Percentiles rank a stretch among this genome's conserved stretches.
phyloP scores from a whole-genome alignment of 53 echinoderm and acorn worm species.

The Crossaster papposus region DNA sequence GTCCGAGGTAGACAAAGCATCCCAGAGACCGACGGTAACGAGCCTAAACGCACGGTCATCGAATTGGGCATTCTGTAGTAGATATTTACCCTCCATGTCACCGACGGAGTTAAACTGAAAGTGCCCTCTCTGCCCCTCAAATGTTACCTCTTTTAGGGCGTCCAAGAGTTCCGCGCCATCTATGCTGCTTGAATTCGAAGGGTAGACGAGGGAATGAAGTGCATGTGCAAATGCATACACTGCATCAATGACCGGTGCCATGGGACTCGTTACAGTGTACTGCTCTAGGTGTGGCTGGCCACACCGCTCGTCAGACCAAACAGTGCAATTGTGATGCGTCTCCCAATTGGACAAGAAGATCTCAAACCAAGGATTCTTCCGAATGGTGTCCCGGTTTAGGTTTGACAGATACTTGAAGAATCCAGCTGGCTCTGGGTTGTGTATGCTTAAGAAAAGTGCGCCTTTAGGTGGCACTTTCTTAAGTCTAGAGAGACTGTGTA shows the following conservation, averaged over 20 bases:
- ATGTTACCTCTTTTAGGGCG: slow-evolving; percentile 38
- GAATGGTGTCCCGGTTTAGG: not conserved
- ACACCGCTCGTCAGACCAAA: slow-evolving; percentile 14
- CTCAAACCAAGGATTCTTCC: not conserved
- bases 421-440: slow-evolving; percentile 18
- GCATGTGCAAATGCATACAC: slow-evolving; percentile 60
- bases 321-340: not conserved
- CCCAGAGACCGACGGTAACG: not conserved
- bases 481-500: not conserved
- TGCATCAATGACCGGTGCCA: slow-evolving; percentile 50
- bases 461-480: not conserved
- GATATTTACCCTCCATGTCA: slow-evolving; percentile 58
- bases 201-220: slow-evolving; percentile 15
- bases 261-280: not conserved
- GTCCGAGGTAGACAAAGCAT: slow-evolving; percentile 13
- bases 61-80: slow-evolving; percentile 8
- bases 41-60: not conserved
- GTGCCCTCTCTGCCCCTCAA: slow-evolving; percentile 43
- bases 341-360: slow-evolving; percentile 4
- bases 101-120: slow-evolving; percentile 45
- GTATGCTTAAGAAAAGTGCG: not conserved
- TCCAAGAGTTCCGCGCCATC: slow-evolving; percentile 39
- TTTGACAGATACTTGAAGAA: slow-evolving; percentile 5
- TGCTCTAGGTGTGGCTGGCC: not conserved
- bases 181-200: not conserved